These are phyloP conservation scores for Hirtodrosophila trivittata DNA, from an alignment of 2,888 invertebrate genomes.

Conservation along the genomic window DNA sequence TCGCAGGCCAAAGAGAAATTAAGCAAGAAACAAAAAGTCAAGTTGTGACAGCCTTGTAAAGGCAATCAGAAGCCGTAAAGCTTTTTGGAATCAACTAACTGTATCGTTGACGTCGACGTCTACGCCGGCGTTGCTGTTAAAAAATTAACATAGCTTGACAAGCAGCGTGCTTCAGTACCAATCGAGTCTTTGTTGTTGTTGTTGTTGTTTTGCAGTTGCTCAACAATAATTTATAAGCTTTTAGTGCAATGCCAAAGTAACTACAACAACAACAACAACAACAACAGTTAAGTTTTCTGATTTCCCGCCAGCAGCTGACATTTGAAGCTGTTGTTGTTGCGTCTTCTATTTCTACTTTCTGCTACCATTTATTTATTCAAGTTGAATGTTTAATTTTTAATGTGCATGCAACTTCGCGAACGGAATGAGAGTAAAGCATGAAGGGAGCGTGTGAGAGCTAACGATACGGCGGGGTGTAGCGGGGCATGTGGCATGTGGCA, in stretches of 20 bases:
- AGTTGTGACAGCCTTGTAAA: constrained; percentile 19
- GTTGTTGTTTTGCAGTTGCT: constrained; percentile 33
- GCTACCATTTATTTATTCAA: constrained; percentile 72
- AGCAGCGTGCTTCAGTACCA: constrained; percentile 32
- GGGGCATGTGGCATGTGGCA: not conserved
- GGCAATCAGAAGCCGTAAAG: constrained; percentile 14
- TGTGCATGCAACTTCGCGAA: constrained; percentile 69
- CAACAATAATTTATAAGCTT: constrained; percentile 76
- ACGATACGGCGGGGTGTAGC: not conserved
- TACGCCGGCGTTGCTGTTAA: constrained; percentile 47
- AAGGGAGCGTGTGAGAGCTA: constrained; percentile 9
- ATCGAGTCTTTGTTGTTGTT: constrained; percentile 26
- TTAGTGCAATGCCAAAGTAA: constrained; percentile 65
- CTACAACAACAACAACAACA: constrained; percentile 40
- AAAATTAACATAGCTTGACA: constrained; percentile 68
- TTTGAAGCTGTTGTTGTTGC: constrained; percentile 30
- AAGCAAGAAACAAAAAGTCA: constrained; percentile 33
- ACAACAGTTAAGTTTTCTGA: constrained; percentile 56
- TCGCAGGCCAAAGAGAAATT: constrained; percentile 2
- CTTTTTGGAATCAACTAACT: constrained; percentile 40
- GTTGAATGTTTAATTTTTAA: constrained; percentile 70
- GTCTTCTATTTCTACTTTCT: constrained; percentile 45
- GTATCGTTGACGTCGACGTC: constrained; percentile 31
- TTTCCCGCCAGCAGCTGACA: constrained; percentile 51
- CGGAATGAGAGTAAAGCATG: constrained; percentile 31